Percentiles rank a stretch among this genome's conserved stretches.
These are phyloP conservation scores for Isoperla grammatica DNA, from an alignment of 2,888 invertebrate species.

Conservation along the genomic window DNA sequence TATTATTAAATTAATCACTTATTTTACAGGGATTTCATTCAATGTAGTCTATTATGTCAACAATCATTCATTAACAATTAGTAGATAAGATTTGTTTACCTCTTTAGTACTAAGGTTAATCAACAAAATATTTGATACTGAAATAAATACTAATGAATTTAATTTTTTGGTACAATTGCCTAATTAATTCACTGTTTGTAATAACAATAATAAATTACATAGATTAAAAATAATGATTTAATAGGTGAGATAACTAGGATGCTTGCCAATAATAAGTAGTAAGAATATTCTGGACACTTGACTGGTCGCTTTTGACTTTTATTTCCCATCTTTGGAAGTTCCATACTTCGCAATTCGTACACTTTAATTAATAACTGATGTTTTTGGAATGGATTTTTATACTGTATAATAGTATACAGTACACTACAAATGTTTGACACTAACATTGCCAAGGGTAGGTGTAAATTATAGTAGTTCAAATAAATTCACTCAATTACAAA, in stretches of 20 bases:
- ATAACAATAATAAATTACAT: conserved; percentile 12
- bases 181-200: background rate
- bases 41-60: background rate
- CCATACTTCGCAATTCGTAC: too few species aligned
- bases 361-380: too few species aligned
- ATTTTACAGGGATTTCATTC: background rate
- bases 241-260: conserved; percentile 1
- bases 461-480: background rate
- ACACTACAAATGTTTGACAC: background rate
- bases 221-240: conserved; percentile 4
- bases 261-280: background rate
- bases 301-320: background rate
- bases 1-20: conserved; percentile 8
- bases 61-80: background rate
- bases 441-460: background rate
- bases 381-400: background rate
- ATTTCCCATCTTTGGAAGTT: background rate
- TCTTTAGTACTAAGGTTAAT: conserved; percentile 15
- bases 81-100: conserved; percentile 4
- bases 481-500: background rate
- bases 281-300: background rate
- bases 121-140: conserved; percentile 11
- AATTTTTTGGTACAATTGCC: background rate
- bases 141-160: background rate
- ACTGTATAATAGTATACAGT: background rate